Evolutionary conservation across 2,888 invertebrate species (phyloP).

Genomic region (Cetonia aurata): DNA sequence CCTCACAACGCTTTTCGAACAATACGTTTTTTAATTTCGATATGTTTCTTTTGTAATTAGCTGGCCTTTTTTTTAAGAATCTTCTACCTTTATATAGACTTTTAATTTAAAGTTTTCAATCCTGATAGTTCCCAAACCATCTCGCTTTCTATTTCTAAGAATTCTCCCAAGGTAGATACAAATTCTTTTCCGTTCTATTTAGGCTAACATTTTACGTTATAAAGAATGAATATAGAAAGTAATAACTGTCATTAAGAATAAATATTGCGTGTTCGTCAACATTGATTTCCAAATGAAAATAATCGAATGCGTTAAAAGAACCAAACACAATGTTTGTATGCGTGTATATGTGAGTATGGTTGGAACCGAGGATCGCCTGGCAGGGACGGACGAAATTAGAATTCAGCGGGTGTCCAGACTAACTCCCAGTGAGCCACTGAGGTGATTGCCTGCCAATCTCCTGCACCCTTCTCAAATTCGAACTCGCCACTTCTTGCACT

Average conservation of each 20-base stretch:
- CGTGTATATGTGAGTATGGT: not conserved
- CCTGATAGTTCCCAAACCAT: too few relatives aligned
- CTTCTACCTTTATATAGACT: too few relatives aligned
- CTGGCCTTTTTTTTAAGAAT: too few relatives aligned
- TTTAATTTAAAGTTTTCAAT: too few relatives aligned
- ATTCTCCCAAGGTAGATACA: too few relatives aligned
- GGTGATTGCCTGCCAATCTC: constrained; percentile 68
- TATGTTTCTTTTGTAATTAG: too few relatives aligned
- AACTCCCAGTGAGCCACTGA: constrained; percentile 65
- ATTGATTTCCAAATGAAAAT: constrained; percentile 39
- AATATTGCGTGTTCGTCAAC: constrained; percentile 28
- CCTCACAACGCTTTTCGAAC: too few relatives aligned
- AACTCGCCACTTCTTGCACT: constrained; percentile 57
- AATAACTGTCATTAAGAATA: constrained; percentile 36
- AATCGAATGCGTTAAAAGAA: constrained; percentile 35
- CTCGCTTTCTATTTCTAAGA: too few relatives aligned
- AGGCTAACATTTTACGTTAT: not conserved
- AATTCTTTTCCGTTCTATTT: not conserved
- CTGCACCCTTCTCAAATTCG: constrained; percentile 63
- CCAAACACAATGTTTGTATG: constrained; percentile 4
- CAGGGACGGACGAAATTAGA: constrained; percentile 59
- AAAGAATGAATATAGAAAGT: constrained; percentile 6
- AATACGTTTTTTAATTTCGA: too few relatives aligned
- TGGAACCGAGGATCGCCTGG: constrained; percentile 30
- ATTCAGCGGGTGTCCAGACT: constrained; percentile 65